These are phyloP conservation scores for Lomographa bimaculata DNA, from an alignment of 2,888 invertebrate species.

Conservation along the genomic window DNA sequence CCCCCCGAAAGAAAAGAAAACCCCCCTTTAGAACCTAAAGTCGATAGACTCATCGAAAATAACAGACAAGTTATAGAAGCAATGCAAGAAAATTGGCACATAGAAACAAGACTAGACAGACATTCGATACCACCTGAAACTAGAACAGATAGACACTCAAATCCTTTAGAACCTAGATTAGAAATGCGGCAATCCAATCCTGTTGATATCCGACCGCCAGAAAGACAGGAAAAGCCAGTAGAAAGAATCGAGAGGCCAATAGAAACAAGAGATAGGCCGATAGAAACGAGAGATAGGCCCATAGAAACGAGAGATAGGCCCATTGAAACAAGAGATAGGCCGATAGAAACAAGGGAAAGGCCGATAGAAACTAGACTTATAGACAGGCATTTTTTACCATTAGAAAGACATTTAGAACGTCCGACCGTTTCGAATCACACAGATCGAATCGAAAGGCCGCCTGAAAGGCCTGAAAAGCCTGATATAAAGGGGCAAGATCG, in stretches of 20 bases:
- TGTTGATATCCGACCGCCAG: conserved; percentile 24
- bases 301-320: no score
- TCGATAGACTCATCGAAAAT: conserved; percentile 27
- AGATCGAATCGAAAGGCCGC: conserved; percentile 50
- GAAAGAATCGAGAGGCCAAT: conserved; percentile 20
- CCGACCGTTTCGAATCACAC: conserved; percentile 17
- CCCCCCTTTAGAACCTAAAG: conserved; percentile 25
- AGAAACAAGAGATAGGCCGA: conserved; percentile 30
- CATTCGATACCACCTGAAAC: conserved; percentile 24
- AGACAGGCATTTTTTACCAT: conserved; percentile 26
- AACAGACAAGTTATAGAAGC: no score
- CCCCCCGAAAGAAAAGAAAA: conserved; percentile 54
- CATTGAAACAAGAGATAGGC: conserved; percentile 28
- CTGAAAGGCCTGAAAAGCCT: conserved; percentile 47
- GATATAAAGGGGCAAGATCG: conserved; percentile 40
- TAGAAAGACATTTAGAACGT: conserved; percentile 33
- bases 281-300: conserved; percentile 9
- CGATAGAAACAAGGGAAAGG: conserved; percentile 30
- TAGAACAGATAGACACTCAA: conserved; percentile 15
- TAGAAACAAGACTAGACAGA: conserved; percentile 27
- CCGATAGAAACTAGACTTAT: conserved; percentile 10
- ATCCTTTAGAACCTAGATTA: conserved; percentile 20
- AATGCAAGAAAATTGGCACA: conserved; percentile 28
- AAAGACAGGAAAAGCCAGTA: conserved; percentile 14
- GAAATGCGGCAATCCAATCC: conserved; percentile 19